Base-by-base conservation (phyloP, 2,113 vertebrate species). In the Bos javanicus region DNA sequence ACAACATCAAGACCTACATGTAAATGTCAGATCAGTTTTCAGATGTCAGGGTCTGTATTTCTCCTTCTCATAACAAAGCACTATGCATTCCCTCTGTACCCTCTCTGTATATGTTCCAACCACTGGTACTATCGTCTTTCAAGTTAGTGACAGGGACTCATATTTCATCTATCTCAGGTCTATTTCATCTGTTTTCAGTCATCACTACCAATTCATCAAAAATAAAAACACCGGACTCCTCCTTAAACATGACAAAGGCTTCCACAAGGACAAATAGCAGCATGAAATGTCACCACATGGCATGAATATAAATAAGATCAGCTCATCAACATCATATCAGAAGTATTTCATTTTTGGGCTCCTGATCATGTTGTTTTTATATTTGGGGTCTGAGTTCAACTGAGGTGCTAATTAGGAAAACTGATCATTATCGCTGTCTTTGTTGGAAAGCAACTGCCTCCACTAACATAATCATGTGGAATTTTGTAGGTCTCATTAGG, bases 401-500 rank as follows among this genome's bases (percentile, higher is more conserved):
- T 46, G 50, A 26, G 33, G 26, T 92, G 43, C 67, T 97, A 93
- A 83, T 92, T 82, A 95, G 56, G 16, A 96, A 97, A 96, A 90
- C 57, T 17, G 14, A 57, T 88, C 60, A 87, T 84, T 94, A 71
- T 39, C 57, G 82, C 87, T 78, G 5, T 50, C 28, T 94, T 93
- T 87, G 50, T 95, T 90, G 36, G 36, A 46, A 19, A n/a, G 60
- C 71, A 90, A 96, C 30, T 74, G n/a, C 46, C 83, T 92, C 25
- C 7, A 2, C 57, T 76, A 90, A 83, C 56, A 96, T 94, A 94
- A 90, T 59, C 39, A 85, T 86, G 43, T 90, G 71, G 56, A 91
- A 94, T 94, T 98, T 80, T 85, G n/a, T 74, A 94, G 80, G 39
- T 74, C 56, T 97, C 62, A 74, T 96, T 96, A 95, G 96, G 52